Evolutionary conservation across 2,797 vertebrate species (phyloP), one percentile per base, ranked within the genome.

Genomic region (Microctenopoma steveboyesi): DNA sequence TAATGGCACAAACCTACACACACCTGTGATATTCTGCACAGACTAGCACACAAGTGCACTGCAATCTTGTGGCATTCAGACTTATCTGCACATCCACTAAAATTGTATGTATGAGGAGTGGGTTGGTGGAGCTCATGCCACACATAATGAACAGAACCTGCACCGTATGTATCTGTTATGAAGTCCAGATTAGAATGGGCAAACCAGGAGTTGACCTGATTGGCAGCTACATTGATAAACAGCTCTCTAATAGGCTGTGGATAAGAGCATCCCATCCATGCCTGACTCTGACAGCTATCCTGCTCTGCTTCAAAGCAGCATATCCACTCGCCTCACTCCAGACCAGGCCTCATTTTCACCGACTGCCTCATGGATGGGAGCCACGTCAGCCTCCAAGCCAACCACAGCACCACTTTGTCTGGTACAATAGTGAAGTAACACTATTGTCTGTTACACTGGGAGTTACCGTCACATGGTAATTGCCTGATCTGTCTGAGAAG

Each of bases 221-320:
- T 88, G 85, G 76, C 83, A 81, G 86, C 79, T 83, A 77, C 88
- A 91, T 87, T 92, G 90, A 90, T 92, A 91, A 91, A 89, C 88
- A 88, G 84, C 82, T 84, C 84, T 83, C 88, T 92, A 92, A 93
- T 91, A 90, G 89, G 86, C 86, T 85, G 80, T 77, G 79, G 85
- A 89, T 80, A 81, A 78, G 82, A 92, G 80, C 82, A 89, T 87
- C 84, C 88, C 90, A 89, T 90, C 83, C 88, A 89, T 92, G 93
- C 92, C 90, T 89, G 86, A 71, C 79, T 89, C 88, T 90, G 91
- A 92, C 89, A 92, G 90, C 86, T 74, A 77, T 69, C 79, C 82
- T 72, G 79, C 88, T 89, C 67, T 65, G 85, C 88, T 90, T 88
- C 89, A 92, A 87, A 91, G 88, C 85, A 75, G 72, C 83, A 79